These are phyloP conservation scores for Chelon labrosus DNA, from an alignment of 2,797 vertebrate species.

Conservation along the genomic window DNA sequence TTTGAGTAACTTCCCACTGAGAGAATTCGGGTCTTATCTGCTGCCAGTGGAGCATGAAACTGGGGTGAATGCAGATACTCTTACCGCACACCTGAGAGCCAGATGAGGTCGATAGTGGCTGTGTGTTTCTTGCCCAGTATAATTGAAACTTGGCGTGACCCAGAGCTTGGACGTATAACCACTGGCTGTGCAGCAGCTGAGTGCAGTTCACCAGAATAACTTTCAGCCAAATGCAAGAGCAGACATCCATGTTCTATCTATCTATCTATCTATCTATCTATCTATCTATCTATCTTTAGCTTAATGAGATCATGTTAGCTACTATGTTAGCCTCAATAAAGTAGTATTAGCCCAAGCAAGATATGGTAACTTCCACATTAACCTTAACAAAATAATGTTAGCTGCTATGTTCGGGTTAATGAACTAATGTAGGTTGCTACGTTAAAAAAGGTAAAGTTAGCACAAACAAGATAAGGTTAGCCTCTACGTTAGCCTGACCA, in stretches of 20 bases:
- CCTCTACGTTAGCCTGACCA: too few species aligned
- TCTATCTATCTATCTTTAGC: too few species aligned
- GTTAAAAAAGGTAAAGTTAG: too few species aligned
- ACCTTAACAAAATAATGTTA: too few species aligned
- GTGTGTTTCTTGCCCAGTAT: slow-evolving; percentile 31
- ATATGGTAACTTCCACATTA: too few species aligned
- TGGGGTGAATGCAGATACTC: slow-evolving; percentile 43
- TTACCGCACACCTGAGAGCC: slow-evolving; percentile 55
- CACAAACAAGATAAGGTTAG: too few species aligned
- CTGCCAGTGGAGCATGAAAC: slow-evolving; percentile 54
- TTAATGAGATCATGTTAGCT: too few species aligned
- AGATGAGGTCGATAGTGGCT: slow-evolving; percentile 12
- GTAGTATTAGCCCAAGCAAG: too few species aligned
- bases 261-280: background rate
- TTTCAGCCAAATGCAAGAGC: slow-evolving; percentile 10
- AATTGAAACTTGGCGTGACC: slow-evolving; percentile 68
- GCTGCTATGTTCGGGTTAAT: too few species aligned
- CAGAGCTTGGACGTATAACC: slow-evolving; percentile 26
- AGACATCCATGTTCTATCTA: background rate
- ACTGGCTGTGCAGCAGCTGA: slow-evolving; percentile 48
- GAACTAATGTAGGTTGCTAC: too few species aligned
- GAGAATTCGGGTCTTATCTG: slow-evolving; percentile 38
- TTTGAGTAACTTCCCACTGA: slow-evolving; percentile 32
- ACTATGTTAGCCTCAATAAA: too few species aligned
- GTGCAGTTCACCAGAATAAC: slow-evolving; percentile 19